Conservation (phyloP, 1,140 invertebrate genomes). For the Diorhabda elongata region DNA sequence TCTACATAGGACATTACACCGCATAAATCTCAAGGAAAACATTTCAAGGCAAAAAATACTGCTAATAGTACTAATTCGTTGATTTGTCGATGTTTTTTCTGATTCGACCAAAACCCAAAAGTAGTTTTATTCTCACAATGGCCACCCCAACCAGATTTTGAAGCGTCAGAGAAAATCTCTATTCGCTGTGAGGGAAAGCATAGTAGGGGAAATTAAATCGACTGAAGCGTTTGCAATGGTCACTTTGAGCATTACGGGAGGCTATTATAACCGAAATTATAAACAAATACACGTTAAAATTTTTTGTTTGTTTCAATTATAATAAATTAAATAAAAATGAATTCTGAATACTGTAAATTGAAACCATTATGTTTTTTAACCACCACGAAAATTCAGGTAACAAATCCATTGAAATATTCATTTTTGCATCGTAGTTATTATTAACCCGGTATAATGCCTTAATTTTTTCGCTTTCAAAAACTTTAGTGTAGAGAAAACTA, state of each 20-base stretch:
- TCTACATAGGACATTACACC: no score
- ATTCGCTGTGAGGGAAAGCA: not conserved
- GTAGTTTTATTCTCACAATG: slow-evolving; percentile 23
- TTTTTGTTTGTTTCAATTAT: not conserved
- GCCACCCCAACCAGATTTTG: not conserved
- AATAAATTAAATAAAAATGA: not conserved
- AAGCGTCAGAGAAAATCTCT: slow-evolving; percentile 21
- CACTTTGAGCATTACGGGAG: no score
- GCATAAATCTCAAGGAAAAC: not conserved
- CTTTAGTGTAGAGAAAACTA: slow-evolving; percentile 16
- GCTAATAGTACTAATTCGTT: slow-evolving; percentile 33
- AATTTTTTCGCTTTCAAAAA: slow-evolving; percentile 16
- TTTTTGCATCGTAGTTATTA: slow-evolving; percentile 6
- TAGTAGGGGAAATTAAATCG: no score
- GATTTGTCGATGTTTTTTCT: slow-evolving; percentile 28
- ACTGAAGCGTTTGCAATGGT: no score
- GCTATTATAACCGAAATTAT: no score
- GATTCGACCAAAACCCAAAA: slow-evolving; percentile 29
- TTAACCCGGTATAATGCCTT: not conserved
- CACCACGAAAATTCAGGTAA: slow-evolving; percentile 16
- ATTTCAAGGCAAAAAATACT: slow-evolving; percentile 24
- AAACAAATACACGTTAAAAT: not conserved
- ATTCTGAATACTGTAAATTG: slow-evolving; percentile 5
- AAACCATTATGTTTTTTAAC: slow-evolving; percentile 6
- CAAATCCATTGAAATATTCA: not conserved